Conservation (phyloP, 2,888 invertebrate genomes). For the Heliconius aoede region DNA sequence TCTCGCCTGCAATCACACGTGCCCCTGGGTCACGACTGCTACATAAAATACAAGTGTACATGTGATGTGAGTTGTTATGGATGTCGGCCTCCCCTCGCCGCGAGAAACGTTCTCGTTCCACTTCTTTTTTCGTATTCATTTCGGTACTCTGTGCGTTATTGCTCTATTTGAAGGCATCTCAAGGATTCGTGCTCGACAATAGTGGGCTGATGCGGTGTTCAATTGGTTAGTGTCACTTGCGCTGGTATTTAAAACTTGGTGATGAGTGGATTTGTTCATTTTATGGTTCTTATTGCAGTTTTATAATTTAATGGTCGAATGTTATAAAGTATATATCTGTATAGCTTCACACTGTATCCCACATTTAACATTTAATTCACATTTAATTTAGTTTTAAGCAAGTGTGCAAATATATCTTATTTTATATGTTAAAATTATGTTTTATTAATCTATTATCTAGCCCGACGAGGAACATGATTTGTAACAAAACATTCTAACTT, state of each 20-base stretch:
- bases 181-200: conserved; percentile 27
- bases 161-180: conserved; percentile 37
- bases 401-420: too few relatives aligned
- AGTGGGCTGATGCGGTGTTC: neutral
- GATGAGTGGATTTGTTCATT: neutral
- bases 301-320: too few relatives aligned
- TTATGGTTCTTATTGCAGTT: too few relatives aligned
- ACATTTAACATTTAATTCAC: too few relatives aligned
- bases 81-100: conserved; percentile 33
- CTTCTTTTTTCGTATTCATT: conserved; percentile 36
- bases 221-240: neutral
- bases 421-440: too few relatives aligned
- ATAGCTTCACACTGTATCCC: too few relatives aligned
- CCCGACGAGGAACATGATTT: too few relatives aligned
- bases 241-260: neutral
- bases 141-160: conserved; percentile 33
- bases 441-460: too few relatives aligned
- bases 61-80: conserved; percentile 30
- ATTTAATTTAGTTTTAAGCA: too few relatives aligned
- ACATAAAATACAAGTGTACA: conserved; percentile 5
- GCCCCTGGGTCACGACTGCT: neutral
- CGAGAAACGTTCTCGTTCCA: conserved; percentile 27
- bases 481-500: neutral
- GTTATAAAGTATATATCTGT: too few relatives aligned
- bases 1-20: too few relatives aligned